Evolutionary conservation across 2,113 vertebrate species (phyloP).

Genomic region (Eurystomus gularis): DNA sequence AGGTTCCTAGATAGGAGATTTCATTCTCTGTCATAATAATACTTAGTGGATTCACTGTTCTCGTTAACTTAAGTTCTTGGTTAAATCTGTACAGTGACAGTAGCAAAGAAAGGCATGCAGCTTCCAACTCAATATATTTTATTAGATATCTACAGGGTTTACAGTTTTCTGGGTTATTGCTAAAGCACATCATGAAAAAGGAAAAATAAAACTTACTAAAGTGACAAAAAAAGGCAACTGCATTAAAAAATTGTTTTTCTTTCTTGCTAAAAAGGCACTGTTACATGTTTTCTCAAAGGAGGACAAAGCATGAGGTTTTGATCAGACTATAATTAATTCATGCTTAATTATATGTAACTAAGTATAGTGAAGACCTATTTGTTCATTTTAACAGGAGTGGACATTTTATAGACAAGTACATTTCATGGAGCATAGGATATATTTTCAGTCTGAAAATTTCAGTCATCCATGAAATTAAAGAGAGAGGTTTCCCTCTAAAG

Average conservation of each 20-base stretch:
- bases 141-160: background rate
- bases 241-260: background rate
- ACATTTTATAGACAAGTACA: constrained; percentile 70
- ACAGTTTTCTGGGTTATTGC: background rate
- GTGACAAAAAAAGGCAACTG: background rate
- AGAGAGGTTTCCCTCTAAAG: constrained; percentile 5
- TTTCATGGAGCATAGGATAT: constrained; percentile 57
- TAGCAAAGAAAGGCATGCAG: background rate
- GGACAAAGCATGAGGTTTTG: constrained; percentile 23
- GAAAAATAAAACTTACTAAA: background rate
- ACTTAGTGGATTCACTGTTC: background rate
- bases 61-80: constrained; percentile 29
- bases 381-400: constrained; percentile 54
- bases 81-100: constrained; percentile 44
- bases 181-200: background rate
- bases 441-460: constrained; percentile 65
- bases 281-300: background rate
- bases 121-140: constrained; percentile 2
- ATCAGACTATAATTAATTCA: constrained; percentile 7
- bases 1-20: background rate
- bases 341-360: constrained; percentile 64
- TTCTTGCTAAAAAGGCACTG: background rate
- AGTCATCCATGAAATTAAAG: constrained; percentile 72
- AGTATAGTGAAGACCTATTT: constrained; percentile 43
- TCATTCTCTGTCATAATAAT: background rate